Base-by-base conservation (phyloP, 2,888 invertebrate species). In the Prosopocoilus inquinatus region DNA sequence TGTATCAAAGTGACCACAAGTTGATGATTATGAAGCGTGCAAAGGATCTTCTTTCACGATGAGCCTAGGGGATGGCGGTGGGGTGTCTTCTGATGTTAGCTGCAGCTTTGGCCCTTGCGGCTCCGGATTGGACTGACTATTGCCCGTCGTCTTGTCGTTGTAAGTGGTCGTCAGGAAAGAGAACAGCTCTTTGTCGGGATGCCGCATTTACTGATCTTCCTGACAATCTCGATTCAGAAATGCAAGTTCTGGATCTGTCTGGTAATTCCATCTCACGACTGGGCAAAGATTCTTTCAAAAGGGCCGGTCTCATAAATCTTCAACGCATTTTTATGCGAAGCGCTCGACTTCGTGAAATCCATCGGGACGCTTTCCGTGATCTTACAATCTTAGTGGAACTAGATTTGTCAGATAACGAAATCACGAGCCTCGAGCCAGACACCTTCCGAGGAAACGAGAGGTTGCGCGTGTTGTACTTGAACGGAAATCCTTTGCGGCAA, bases 81-180 rank as follows among this genome's bases (percentile, higher is more conserved):
- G 68, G 72, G 63, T 66, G 68, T 64, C 65, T 73, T 68, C 64
- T 77, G 67, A 68, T 77, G 67, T 66, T 73, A 64, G 71, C 71
- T 69, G 64, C 66, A 54, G 73, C 75, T 60, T 62, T 75, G 70
- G 82, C 81, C 66, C 77, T 80, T 58, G 81, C 82, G 60, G 82
- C 84, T 66, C 85, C 87, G 58, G 93, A 93, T 78, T 93, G 92
- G 92, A 90, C 91, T 50, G 91, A 91, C 77, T 28, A 28, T 28
- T 94, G 93, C 78, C 90, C 92, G 69, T 83, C 86, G 64, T 87
- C 89, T 67, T 94, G 94, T 76, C 86, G 87, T 70, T 94, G 94
- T 82, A 94, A 92, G 80, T 95, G 94, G 94, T 89, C 90, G 41
- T 90, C 89, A 59, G 94, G 94, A 59, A 94, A 94, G 78, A 92